Evolutionary conservation across 2,113 vertebrate species (phyloP), one percentile per base, ranked within the genome.

Genomic region (Malurus cyaneus): DNA sequence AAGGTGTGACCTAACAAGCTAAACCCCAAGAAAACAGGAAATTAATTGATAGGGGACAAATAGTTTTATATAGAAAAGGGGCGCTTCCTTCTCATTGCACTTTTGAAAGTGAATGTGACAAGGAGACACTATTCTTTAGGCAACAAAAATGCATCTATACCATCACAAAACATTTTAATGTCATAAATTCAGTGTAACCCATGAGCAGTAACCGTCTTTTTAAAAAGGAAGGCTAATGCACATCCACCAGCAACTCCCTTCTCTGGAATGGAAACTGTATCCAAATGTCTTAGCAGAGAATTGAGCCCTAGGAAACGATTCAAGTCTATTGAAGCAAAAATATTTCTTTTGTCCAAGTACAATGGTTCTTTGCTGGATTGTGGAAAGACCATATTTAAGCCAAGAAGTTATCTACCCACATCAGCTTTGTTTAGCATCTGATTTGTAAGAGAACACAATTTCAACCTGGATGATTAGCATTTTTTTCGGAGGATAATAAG

Each of bases 331-430:
- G 85, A 91, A 86, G 52, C 54, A 83, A 72, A 87, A 93, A 73
- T 86, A 88, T n/a, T 93, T 73, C 19, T 88, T 92, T 94, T 95
- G 54, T 93, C 60, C 78, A 60, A 90, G 79, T 42, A 80, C 71
- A 80, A 18, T 61, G 18, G 12, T 23, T 60, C 36, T 73, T 88
- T 52, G 52, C 39, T 80, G 62, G 49, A 36, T 73, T 80, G 42
- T 10, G 64, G 50, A 86, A 59, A 61, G 46, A 44, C 29, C 1
- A 0, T 62, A 25, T 47, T 57, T 73, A 80, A 88, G 41, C 42
- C 74, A 61, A 71, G 56, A 52, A 32, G 23, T 80, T 89, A 41
- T 6, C 49, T 86, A 57, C 42, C 34, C n/a, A 0, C 52, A 52
- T 34, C 62, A 76, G 14, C 12, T 57, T 57, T n/a, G 18, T 69